A percentile compares a stretch with the other conserved stretches of the same genome.
These are phyloP conservation scores for Dasysyrphus tricinctus DNA, from an alignment of 2,888 invertebrate genomes.

Conservation along the genomic window DNA sequence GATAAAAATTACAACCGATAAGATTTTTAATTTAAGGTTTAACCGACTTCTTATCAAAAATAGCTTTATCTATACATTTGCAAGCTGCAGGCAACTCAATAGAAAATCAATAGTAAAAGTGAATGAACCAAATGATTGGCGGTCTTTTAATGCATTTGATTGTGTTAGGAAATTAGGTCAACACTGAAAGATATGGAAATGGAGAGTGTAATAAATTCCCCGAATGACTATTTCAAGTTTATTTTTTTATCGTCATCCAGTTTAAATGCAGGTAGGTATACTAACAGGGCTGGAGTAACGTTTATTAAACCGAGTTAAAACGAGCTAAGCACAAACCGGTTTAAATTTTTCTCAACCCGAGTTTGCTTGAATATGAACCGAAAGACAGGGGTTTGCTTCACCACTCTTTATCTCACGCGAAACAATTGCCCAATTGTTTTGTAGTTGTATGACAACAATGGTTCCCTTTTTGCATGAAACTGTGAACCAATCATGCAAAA, in stretches of 20 bases:
- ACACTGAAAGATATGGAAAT: not conserved
- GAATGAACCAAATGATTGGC: not conserved
- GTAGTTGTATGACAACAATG: too few species aligned
- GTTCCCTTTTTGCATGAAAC: too few species aligned
- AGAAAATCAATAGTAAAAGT: not conserved
- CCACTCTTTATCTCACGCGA: too few species aligned
- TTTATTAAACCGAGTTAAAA: too few species aligned
- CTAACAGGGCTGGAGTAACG: too few species aligned
- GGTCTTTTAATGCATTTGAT: not conserved
- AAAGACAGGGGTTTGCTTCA: too few species aligned
- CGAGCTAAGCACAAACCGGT: too few species aligned
- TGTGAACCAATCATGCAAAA: too few species aligned
- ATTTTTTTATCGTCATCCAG: not conserved
- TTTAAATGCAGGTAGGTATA: too few species aligned
- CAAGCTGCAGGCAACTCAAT: not conserved
- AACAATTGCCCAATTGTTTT: too few species aligned
- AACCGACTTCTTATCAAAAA: slow-evolving; percentile 8
- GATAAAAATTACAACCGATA: slow-evolving; percentile 10
- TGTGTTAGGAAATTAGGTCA: slow-evolving; percentile 6
- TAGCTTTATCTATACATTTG: not conserved
- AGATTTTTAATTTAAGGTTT: not conserved
- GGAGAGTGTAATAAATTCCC: not conserved
- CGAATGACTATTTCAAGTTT: not conserved
- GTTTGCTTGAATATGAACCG: too few species aligned
- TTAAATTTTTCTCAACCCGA: too few species aligned